phyloP scores from a whole-genome alignment of 2,797 vertebrate species.

The Gymnothorax reevesii region DNA sequence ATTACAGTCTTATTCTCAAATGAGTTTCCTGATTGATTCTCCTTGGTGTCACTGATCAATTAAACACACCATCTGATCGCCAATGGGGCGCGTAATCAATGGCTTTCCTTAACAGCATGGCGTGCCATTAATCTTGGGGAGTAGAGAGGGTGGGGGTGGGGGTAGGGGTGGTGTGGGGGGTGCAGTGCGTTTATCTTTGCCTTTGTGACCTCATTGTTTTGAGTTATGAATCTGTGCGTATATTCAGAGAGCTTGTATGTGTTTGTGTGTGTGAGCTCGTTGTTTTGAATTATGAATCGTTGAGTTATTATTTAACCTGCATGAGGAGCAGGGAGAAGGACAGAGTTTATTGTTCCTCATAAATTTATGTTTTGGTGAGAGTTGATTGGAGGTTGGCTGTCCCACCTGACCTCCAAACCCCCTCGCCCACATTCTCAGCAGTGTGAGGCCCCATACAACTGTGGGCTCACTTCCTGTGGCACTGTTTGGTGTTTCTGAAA shows the following conservation, averaged over 20 bases:
- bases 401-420: not conserved
- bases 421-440: not conserved
- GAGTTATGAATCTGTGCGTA: not conserved
- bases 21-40: not conserved
- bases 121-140: not conserved
- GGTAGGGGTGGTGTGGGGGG: no score
- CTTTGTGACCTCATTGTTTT: not conserved
- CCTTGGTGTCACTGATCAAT: constrained; percentile 12
- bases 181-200: not conserved
- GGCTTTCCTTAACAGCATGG: not conserved
- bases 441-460: not conserved
- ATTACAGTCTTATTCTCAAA: not conserved
- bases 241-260: not conserved
- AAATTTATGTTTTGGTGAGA: not conserved
- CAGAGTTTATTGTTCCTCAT: not conserved
- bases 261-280: not conserved
- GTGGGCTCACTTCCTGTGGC: not conserved
- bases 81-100: constrained; percentile 17
- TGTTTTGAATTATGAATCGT: not conserved
- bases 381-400: not conserved
- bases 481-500: no score
- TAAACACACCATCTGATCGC: constrained; percentile 12
- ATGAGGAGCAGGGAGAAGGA: not conserved
- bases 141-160: no score
- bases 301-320: not conserved